Evolutionary conservation across 2,888 invertebrate species (phyloP), one percentile per base, ranked within the genome.

Genomic region (Papilio demoleus): DNA sequence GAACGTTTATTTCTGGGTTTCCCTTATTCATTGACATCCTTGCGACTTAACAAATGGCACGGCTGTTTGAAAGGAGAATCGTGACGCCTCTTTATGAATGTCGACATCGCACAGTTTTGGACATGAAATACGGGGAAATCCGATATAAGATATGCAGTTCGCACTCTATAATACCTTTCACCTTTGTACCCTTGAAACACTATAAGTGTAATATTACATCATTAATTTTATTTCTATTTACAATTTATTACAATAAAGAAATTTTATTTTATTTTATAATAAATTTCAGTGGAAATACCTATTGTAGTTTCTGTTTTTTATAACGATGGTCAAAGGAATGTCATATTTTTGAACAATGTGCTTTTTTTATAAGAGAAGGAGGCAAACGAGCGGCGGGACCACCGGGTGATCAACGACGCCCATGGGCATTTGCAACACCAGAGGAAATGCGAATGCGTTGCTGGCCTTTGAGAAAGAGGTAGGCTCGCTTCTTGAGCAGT

Each of bases 51-150:
- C 82, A 87, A 88, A 89, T 88, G 88, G 86, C 86, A 88, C 78
- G 84, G 65, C 81, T 79, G 82, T 85, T 90, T 86, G 88, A 91
- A 91, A 90, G 89, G 91, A 82, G 82, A 88, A 81, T 91, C 91
- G 90, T 90, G 91, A 88, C 73, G 42, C 17, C n/a, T 61, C 76
- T 68, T 72, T 79, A 76, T 79, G 79, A 84, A 83, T 80, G 77
- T 77, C 76, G 76, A 76, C 77, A 79, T 81, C 78, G 76, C 76
- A 81, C 77, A 78, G 74, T 82, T 89, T 88, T 81, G 82, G 84
- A 78, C 77, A 76, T 80, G 75, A 82, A 83, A 79, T 77, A 76
- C 67, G 81, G 88, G 89, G 84, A 85, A 89, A 88, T 75, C 88
- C 86, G 71, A 81, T 71, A 71, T 77, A 74, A 68, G 74, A 75